These are phyloP conservation scores for Masnerella sp. DNA, from an alignment of 2,888 invertebrate species.

Conservation along the genomic window DNA sequence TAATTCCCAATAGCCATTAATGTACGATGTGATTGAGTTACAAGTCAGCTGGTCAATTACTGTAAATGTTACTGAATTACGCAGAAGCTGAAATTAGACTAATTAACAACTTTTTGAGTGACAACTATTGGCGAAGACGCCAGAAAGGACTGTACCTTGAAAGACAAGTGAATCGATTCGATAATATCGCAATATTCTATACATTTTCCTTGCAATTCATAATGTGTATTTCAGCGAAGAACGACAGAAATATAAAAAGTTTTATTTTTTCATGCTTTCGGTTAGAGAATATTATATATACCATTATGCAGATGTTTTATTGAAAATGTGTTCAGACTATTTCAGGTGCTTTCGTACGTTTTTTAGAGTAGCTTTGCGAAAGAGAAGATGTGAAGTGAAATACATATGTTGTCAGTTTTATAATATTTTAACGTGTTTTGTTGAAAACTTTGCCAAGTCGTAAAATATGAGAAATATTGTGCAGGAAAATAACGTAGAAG, in stretches of 20 bases:
- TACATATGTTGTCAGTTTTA: neutral
- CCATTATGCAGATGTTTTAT: neutral
- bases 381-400: neutral
- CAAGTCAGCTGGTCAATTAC: too few species aligned
- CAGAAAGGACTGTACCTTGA: too few species aligned
- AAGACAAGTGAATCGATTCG: too few species aligned
- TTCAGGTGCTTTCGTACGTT: neutral
- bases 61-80: too few species aligned
- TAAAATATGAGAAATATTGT: neutral
- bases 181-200: too few species aligned
- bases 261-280: neutral
- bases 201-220: too few species aligned
- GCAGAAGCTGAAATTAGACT: too few species aligned
- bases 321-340: neutral
- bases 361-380: neutral
- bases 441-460: neutral
- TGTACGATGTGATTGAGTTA: too few species aligned
- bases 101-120: too few species aligned
- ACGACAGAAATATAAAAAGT: neutral
- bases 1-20: too few species aligned
- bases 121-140: too few species aligned
- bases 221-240: neutral
- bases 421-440: neutral
- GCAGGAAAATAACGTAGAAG: neutral
- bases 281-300: neutral